These are phyloP conservation scores for Epizoanthus rinbou DNA, from an alignment of 92 coral and sea anemone species.

Conservation along the genomic window DNA sequence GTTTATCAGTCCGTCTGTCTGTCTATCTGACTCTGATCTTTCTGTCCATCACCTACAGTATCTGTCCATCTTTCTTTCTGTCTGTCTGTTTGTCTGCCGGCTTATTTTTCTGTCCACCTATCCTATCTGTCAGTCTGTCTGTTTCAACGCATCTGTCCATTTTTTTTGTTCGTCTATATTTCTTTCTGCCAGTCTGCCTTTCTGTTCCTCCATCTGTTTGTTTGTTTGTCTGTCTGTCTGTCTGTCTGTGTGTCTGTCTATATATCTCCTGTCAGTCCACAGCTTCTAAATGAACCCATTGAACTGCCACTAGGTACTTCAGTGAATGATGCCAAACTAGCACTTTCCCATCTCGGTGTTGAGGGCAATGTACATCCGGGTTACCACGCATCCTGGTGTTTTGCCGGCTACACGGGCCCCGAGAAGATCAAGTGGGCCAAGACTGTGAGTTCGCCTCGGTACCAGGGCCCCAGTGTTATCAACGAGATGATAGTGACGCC, in stretches of 20 bases:
- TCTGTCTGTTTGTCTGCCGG: too few species aligned
- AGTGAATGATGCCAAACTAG: slow-evolving; percentile 87
- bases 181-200: not conserved
- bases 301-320: slow-evolving; percentile 69
- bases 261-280: too few species aligned
- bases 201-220: not conserved
- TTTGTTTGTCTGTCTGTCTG: not conserved
- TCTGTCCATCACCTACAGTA: too few species aligned
- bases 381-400: slow-evolving; percentile 98
- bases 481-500: slow-evolving; percentile 92
- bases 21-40: too few species aligned
- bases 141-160: not conserved
- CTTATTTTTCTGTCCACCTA: too few species aligned
- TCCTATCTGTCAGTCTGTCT: not conserved
- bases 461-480: slow-evolving; percentile 92
- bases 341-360: slow-evolving; percentile 79
- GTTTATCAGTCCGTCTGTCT: not conserved
- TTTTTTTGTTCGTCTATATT: too few species aligned
- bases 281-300: not conserved
- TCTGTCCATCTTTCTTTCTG: too few species aligned
- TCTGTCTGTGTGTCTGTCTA: not conserved
- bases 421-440: slow-evolving; percentile 92
- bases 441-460: slow-evolving; percentile 71
- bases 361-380: slow-evolving; percentile 97
- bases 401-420: slow-evolving; percentile 97